phyloP scores from a whole-genome alignment of 2,888 invertebrate genomes.

The Eupeodes luniger region DNA sequence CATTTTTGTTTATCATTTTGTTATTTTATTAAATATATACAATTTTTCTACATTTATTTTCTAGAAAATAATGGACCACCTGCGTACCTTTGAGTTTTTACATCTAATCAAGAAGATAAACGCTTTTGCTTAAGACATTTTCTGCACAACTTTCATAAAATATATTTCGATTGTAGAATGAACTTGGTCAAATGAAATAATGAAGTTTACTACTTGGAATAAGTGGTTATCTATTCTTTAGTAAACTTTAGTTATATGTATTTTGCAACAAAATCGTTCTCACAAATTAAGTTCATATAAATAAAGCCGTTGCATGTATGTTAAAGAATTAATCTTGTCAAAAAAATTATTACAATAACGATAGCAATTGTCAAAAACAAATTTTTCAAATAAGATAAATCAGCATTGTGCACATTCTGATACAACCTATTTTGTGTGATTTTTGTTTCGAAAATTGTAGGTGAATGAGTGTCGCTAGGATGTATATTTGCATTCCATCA shows the following conservation, averaged over 20 bases:
- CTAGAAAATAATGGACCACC: conserved; percentile 60
- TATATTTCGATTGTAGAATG: not conserved
- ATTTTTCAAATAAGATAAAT: not conserved
- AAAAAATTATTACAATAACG: not conserved
- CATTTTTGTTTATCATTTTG: conserved; percentile 44
- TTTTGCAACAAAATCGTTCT: conserved; percentile 49
- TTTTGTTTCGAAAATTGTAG: not conserved
- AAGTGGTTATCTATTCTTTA: conserved; percentile 18
- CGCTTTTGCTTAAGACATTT: conserved; percentile 40
- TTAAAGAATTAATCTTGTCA: not conserved
- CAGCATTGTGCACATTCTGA: not conserved
- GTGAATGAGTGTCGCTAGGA: not conserved
- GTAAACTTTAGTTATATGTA: conserved; percentile 42
- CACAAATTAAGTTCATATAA: conserved; percentile 30
- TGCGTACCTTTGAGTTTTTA: conserved; percentile 37
- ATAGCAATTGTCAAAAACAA: not conserved
- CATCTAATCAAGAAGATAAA: conserved; percentile 22
- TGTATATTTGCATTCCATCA: conserved; percentile 1
- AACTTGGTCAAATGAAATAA: conserved; percentile 26
- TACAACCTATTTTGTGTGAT: not conserved
- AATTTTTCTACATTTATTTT: not conserved
- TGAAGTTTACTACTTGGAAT: conserved; percentile 26
- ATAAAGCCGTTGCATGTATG: conserved; percentile 20
- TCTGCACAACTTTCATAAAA: conserved; percentile 11
- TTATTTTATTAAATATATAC: conserved; percentile 1